Evolutionary conservation across 1,140 invertebrate species (phyloP).

Genomic region (Tribolium castaneum): DNA sequence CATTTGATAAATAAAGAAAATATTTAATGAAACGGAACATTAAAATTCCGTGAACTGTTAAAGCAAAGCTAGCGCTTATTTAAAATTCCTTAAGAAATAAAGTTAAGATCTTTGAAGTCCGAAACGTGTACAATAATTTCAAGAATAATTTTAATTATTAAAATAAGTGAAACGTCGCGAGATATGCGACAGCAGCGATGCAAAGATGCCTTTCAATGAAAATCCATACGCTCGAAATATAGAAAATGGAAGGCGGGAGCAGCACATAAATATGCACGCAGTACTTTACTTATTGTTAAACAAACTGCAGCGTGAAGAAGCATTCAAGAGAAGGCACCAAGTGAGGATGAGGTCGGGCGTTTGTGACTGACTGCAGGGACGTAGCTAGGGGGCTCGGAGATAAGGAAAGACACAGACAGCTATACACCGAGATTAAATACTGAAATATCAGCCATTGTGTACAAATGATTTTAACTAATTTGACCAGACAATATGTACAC

Average conservation of each 20-base stretch:
- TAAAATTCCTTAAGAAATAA: constrained; percentile 42
- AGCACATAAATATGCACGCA: constrained; percentile 38
- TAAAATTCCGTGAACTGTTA: constrained; percentile 42
- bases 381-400: too few relatives aligned
- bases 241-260: constrained; percentile 14
- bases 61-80: constrained; percentile 21
- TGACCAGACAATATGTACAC: too few relatives aligned
- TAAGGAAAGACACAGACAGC: too few relatives aligned
- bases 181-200: not conserved
- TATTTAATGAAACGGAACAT: constrained; percentile 38
- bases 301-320: constrained; percentile 2
- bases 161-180: constrained; percentile 20
- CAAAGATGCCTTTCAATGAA: constrained; percentile 22
- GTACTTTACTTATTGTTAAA: constrained; percentile 36
- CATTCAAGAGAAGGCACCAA: not conserved
- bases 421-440: too few relatives aligned
- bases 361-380: not conserved
- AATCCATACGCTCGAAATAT: constrained; percentile 31
- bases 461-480: too few relatives aligned
- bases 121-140: constrained; percentile 41
- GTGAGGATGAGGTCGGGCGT: not conserved
- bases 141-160: constrained; percentile 43
- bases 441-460: too few relatives aligned
- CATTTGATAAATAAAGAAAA: constrained; percentile 37
- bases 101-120: constrained; percentile 37